Base-by-base conservation (phyloP, 1,140 invertebrate species). In the Caenorhabditis latens region DNA sequence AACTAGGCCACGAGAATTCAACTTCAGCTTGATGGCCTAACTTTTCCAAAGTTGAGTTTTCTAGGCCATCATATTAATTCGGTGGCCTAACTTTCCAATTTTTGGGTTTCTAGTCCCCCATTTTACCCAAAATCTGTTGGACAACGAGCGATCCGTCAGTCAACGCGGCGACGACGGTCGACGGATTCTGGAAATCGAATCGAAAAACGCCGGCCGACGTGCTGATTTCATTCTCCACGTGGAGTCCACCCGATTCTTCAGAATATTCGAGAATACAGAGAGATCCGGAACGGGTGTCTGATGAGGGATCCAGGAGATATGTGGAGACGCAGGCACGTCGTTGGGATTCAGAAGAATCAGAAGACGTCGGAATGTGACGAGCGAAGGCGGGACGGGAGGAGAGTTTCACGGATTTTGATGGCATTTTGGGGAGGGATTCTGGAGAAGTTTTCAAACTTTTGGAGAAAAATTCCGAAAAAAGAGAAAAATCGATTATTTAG, bases 321-420 rank as follows among this genome's bases (percentile, higher is more conserved):
- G 71, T 79, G 43, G 71, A 79, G 43, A 79, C 71, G 46, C 71
- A 79, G 40, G 46, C 71, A 79, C 71, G 71, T 4, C 71, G 71
- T 4, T 32, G 32, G 32, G 32, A 32, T 32, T 32, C 32, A 32
- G 71, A 32, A 14, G 50, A 8, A 3, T 53, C 50, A 8, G 71
- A n/a, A 9, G 63, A 67, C 13, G 63, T 19, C 6, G 71, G 71
- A 21, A 79, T 79, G 5, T 46, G 71, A 32, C 71, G 71, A 24
- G 46, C 71, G 46, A 79, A 79, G 0, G 71, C 71, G 14, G 71
- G 71, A 6, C 71, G 71, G 11, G 43, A 43, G 6, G 71, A 50
- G 46, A 79, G 71, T 53, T 79, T 79, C 19, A 79, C 71, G 21
- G 13, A 8, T 50, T 79, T 79, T 32, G 65, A 46, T 46, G 46